Evolutionary conservation across 2,797 vertebrate species (phyloP), one percentile per base, ranked within the genome.

Genomic region (Xenopus petersii): DNA sequence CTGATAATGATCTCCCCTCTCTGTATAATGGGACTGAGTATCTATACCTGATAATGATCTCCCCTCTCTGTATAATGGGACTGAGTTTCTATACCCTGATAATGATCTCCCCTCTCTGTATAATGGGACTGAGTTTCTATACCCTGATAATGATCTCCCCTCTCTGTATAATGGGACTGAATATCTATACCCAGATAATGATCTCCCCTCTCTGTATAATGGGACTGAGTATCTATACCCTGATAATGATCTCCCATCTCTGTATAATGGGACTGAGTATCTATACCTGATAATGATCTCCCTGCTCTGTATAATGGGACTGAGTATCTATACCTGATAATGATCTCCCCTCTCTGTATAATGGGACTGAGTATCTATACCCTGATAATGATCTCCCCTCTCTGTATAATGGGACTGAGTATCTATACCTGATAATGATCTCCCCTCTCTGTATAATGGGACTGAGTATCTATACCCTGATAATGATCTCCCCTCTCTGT

Each of bases 11-110:
- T 12, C 60, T 30, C 30, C 9, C 60, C 13, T 26, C 60, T 12
- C 30, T 62, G 60, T 62, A 62, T 62, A 33, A 62, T 62, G 60
- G 21, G 30, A 10, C 30, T 36, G 60, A 62, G 60, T 62, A 62
- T 62, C 60, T 62, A 62, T 33, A 62, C 12, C 24, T 33, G 60
- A 62, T 63, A 33, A 36, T 33, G 61, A 33, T 6, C 61, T 30
- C 61, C 10, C 30, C 26, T 26, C 61, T 12, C 30, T 63, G 61
- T 63, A 63, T 33, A 63, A 36, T 36, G 61, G 21, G 33, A 12
- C 30, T 63, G 61, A 63, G 61, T 63, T 42, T 36, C 61, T 63
- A 36, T 16, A 63, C 26, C 12, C 61, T 36, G 61, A 63, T 63
- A 63, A 63, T 63, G 61, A 33, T 4, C 61, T 30, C 61, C 33